Percentiles rank a stretch among this genome's conserved stretches.
Conservation (phyloP, 1,140 invertebrate species). For the Thaumatotibia leucotreta region DNA sequence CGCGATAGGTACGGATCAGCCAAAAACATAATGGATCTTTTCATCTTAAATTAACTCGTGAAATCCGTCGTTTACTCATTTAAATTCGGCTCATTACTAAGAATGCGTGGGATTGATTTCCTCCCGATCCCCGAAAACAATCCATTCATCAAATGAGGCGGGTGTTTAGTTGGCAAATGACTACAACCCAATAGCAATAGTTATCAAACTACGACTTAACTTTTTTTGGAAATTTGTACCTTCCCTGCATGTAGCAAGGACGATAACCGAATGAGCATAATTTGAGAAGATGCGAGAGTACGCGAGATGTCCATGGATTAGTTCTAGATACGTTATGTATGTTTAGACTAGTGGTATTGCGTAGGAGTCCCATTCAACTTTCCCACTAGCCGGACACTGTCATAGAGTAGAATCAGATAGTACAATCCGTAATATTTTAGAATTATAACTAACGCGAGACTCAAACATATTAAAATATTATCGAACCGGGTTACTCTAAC, state of each 20-base stretch:
- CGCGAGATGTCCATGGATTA: neutral
- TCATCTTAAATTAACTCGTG: neutral
- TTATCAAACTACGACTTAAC: neutral
- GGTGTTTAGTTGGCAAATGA: neutral
- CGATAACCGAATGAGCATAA: neutral
- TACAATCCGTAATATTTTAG: too few relatives aligned
- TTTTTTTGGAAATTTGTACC: neutral
- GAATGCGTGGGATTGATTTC: neutral
- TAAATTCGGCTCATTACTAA: neutral
- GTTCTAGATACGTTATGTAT: neutral
- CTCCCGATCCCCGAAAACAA: neutral
- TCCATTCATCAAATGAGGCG: slow-evolving; percentile 4
- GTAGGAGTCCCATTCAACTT: slow-evolving; percentile 2
- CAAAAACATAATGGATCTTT: too few relatives aligned
- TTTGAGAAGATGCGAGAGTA: neutral
- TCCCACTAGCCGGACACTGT: neutral
- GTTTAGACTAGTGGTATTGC: neutral
- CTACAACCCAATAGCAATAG: neutral
- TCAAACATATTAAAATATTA: too few relatives aligned
- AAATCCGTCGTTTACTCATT: neutral
- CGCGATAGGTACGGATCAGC: too few relatives aligned
- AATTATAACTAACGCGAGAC: too few relatives aligned
- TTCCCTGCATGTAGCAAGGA: neutral
- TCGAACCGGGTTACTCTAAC: too few relatives aligned
- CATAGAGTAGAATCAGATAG: neutral